Percentiles rank a stretch among this genome's conserved stretches.
phyloP scores from a whole-genome alignment of 2,113 vertebrate species.

The Rhea americana region DNA sequence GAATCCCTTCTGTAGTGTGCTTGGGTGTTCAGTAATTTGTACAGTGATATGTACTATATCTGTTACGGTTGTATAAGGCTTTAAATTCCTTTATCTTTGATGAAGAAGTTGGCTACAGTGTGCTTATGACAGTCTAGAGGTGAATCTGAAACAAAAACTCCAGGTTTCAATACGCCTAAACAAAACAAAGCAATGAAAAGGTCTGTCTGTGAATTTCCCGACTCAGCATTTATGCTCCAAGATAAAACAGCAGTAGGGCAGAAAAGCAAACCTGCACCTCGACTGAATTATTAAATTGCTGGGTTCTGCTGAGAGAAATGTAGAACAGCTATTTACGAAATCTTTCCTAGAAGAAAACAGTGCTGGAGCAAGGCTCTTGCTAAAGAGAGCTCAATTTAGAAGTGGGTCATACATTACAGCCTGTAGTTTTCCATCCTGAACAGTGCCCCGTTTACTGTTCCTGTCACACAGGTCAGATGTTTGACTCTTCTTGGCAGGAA shows the following conservation, averaged over 20 bases:
- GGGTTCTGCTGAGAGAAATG: background rate
- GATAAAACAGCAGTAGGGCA: background rate
- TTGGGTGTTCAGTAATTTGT: background rate
- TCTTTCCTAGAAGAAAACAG: background rate
- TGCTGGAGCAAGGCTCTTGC: background rate
- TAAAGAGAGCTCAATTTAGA: background rate
- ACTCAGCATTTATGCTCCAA: background rate
- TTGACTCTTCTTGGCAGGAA: background rate
- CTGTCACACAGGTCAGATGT: background rate
- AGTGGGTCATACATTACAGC: background rate
- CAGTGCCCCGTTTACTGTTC: background rate
- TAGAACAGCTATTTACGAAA: background rate
- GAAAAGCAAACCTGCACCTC: background rate
- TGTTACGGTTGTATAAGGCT: background rate
- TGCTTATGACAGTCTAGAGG: background rate
- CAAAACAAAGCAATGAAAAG: background rate
- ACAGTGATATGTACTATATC: background rate
- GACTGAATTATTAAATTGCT: background rate
- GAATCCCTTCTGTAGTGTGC: background rate
- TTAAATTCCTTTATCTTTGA: background rate
- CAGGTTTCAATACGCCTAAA: fast-evolving
- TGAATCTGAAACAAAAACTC: background rate
- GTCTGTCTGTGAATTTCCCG: background rate
- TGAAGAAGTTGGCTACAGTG: background rate
- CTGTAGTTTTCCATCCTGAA: background rate